Percentiles rank a stretch among this genome's conserved stretches.
Conservation (phyloP, 2,797 vertebrate genomes). For the Acipenser ruthenus region DNA sequence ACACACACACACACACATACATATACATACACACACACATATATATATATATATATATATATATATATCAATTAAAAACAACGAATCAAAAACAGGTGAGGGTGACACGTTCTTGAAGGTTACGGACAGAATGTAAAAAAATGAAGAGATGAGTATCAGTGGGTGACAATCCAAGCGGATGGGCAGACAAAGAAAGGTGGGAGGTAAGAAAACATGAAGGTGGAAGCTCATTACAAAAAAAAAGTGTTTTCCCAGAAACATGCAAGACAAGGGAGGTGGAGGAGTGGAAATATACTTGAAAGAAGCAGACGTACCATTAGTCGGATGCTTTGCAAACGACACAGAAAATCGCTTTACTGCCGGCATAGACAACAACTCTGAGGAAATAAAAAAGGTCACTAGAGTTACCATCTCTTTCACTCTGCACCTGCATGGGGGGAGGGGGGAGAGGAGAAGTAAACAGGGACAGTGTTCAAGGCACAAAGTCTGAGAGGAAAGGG, state of each 20-base stretch:
- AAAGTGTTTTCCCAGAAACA: constrained; percentile 53
- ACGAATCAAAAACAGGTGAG: constrained; percentile 36
- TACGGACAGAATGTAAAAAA: constrained; percentile 47
- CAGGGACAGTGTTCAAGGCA: constrained; percentile 18
- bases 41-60: neutral
- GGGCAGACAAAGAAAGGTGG: constrained; percentile 32
- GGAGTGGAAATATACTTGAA: constrained; percentile 79
- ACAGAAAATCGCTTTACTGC: constrained; percentile 99
- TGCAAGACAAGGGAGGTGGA: constrained; percentile 68
- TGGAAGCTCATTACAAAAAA: constrained; percentile 30
- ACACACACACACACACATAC: neutral
- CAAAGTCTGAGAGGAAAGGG: constrained; percentile 22
- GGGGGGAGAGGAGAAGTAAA: neutral
- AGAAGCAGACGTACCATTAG: constrained; percentile 99
- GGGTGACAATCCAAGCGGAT: constrained; percentile 38
- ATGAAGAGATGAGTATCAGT: constrained; percentile 32
- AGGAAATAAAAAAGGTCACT: constrained; percentile 93
- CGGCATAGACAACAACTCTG: constrained; percentile 99
- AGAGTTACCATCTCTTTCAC: constrained; percentile 63
- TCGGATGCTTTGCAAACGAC: constrained; percentile 99
- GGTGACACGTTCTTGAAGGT: constrained; percentile 40
- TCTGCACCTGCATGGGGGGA: constrained; percentile 26
- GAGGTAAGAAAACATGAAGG: constrained; percentile 42
- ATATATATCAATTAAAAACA: constrained; percentile 26
- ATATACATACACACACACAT: neutral